These are phyloP conservation scores for Dryococelus australis DNA, from an alignment of 2,888 invertebrate genomes.

Conservation along the genomic window DNA sequence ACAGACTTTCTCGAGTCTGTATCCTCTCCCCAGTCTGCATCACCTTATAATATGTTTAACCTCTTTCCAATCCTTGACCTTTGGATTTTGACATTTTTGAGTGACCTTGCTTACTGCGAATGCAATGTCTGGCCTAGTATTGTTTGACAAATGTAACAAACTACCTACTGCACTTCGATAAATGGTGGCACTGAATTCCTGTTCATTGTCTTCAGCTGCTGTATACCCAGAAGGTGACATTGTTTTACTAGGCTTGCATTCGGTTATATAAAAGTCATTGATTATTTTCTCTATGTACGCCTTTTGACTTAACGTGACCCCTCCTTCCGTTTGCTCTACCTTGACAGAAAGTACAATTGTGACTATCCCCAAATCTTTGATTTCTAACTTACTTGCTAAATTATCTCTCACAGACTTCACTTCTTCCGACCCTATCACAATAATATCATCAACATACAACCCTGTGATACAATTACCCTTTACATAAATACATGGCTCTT, in stretches of 20 bases:
- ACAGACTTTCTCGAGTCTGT: slow-evolving; percentile 23
- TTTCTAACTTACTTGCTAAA: neutral
- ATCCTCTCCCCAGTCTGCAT: slow-evolving; percentile 27
- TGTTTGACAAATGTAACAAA: neutral
- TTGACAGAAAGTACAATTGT: neutral
- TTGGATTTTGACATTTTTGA: neutral
- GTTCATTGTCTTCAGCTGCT: too few relatives aligned
- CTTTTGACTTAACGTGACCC: neutral
- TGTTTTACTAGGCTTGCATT: too few relatives aligned
- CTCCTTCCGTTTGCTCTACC: neutral
- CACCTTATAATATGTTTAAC: too few relatives aligned
- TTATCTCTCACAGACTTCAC: neutral
- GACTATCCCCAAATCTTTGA: neutral
- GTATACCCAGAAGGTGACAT: too few relatives aligned
- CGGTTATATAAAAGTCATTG: too few relatives aligned
- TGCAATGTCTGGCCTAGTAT: too few relatives aligned
- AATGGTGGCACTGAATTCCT: neutral
- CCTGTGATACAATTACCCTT: too few relatives aligned
- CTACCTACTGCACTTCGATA: neutral
- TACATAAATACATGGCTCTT: too few relatives aligned
- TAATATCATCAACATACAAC: slow-evolving; percentile 16
- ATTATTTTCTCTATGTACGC: too few relatives aligned
- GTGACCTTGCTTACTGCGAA: too few relatives aligned
- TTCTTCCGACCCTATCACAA: slow-evolving; percentile 24
- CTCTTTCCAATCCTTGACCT: neutral